Conservation (phyloP, 2,888 invertebrate genomes). For the Eristalis tenax region DNA sequence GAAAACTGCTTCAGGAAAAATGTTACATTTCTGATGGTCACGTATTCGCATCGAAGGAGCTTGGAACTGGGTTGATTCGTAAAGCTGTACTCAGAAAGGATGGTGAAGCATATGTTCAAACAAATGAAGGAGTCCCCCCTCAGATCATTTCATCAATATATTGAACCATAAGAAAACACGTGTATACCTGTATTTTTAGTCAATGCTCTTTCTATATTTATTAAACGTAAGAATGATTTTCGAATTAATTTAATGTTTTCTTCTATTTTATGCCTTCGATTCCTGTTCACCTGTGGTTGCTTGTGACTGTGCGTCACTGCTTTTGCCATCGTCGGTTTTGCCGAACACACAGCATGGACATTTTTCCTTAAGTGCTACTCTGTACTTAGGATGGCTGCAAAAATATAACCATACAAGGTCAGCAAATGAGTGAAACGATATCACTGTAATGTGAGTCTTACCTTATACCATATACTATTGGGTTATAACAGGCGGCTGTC, state of each 20-base stretch:
- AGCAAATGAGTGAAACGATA: not conserved
- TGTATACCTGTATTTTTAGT: not conserved
- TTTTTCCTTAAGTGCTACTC: slow-evolving; percentile 84
- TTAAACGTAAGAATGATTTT: slow-evolving; percentile 54
- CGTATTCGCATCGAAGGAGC: too few species aligned
- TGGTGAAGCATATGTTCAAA: too few species aligned
- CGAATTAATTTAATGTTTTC: not conserved
- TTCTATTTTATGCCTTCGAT: slow-evolving; percentile 78
- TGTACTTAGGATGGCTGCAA: slow-evolving; percentile 84
- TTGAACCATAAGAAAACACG: too few species aligned
- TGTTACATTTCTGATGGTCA: too few species aligned
- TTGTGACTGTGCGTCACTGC: slow-evolving; percentile 79
- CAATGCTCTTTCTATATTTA: slow-evolving; percentile 45
- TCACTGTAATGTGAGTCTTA: slow-evolving; percentile 76
- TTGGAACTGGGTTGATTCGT: too few species aligned
- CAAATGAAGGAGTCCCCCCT: too few species aligned
- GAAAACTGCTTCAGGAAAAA: too few species aligned
- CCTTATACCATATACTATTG: slow-evolving; percentile 95
- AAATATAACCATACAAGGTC: not conserved
- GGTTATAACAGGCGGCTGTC: slow-evolving; percentile 94
- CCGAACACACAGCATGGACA: slow-evolving; percentile 83
- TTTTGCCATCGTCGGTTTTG: slow-evolving; percentile 79
- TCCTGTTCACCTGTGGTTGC: slow-evolving; percentile 79
- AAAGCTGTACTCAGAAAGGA: too few species aligned
- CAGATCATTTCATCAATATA: too few species aligned